Conservation (phyloP, 1,140 invertebrate genomes). For the Leptopilina clavipes region DNA sequence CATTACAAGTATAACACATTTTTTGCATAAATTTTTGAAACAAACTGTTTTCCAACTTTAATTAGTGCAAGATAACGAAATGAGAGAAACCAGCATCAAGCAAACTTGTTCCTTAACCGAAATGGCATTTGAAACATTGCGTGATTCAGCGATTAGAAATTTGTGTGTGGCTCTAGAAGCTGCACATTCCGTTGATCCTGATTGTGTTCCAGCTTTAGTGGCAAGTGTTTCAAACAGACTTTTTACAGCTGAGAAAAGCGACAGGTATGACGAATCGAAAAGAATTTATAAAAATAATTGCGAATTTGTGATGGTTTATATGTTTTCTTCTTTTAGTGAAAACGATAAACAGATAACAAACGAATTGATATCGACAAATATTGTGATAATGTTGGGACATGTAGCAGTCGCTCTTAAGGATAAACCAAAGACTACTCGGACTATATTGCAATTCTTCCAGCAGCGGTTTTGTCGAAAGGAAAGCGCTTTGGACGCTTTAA, state of each 20-base stretch:
- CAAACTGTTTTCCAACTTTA: no score
- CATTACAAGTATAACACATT: no score
- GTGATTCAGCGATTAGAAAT: constrained; percentile 97
- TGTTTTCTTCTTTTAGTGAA: constrained; percentile 58
- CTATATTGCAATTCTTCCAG: constrained; percentile 97
- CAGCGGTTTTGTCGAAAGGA: constrained; percentile 90
- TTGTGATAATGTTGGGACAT: constrained; percentile 97
- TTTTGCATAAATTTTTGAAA: no score
- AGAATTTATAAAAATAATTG: no score
- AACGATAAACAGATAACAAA: constrained; percentile 63
- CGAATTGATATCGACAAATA: constrained; percentile 92
- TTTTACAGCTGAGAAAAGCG: constrained; percentile 90
- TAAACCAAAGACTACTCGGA: constrained; percentile 93
- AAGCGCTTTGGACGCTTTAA: constrained; percentile 88
- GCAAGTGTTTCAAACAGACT: constrained; percentile 95
- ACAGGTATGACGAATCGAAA: constrained; percentile 75
- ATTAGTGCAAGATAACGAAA: constrained; percentile 77
- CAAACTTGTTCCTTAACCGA: constrained; percentile 71
- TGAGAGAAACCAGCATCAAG: constrained; percentile 55
- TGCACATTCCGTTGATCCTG: constrained; percentile 88
- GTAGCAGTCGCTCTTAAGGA: constrained; percentile 96
- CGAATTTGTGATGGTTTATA: no score
- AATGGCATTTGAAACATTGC: constrained; percentile 87
- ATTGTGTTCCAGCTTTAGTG: constrained; percentile 95
- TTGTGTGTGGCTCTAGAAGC: constrained; percentile 94